Percentiles rank a stretch among this genome's conserved stretches.
phyloP scores from a whole-genome alignment of 2,888 invertebrate genomes.

The Lysandra coridon region DNA sequence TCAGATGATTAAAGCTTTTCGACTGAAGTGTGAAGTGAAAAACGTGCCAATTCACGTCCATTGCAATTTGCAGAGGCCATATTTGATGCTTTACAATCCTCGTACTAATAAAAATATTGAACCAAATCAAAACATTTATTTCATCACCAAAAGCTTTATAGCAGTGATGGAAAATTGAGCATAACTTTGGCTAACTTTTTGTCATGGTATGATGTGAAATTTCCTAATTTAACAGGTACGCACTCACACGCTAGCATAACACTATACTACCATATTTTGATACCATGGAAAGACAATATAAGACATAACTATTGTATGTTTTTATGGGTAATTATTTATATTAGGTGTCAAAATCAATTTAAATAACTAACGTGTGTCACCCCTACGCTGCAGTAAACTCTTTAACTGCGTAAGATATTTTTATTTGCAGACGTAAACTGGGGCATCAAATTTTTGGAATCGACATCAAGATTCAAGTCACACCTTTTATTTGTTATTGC shows the following conservation, averaged over 20 bases:
- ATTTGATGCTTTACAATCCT: neutral
- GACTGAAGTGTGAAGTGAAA: neutral
- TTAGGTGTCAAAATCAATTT: neutral
- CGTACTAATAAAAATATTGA: neutral
- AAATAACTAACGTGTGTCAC: neutral
- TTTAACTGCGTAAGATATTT: constrained; percentile 28
- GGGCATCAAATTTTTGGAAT: constrained; percentile 19
- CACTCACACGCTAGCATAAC: too few species aligned
- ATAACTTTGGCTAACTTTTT: neutral
- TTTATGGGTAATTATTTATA: too few species aligned
- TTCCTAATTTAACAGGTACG: too few species aligned
- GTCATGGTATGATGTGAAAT: neutral
- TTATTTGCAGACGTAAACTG: constrained; percentile 20
- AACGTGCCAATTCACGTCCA: neutral
- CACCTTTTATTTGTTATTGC: constrained; percentile 17
- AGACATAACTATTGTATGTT: neutral
- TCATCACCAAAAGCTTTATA: neutral
- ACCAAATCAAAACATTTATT: neutral
- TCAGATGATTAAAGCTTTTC: neutral
- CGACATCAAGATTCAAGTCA: constrained; percentile 9
- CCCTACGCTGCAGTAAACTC: constrained; percentile 2
- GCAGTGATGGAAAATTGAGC: too few species aligned
- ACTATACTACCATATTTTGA: neutral
- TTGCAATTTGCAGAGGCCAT: neutral
- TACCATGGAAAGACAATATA: neutral